Evolutionary conservation across 1,140 invertebrate species (phyloP), one percentile per base, ranked within the genome.

Genomic region (Cyrtorhinus lividipennis): DNA sequence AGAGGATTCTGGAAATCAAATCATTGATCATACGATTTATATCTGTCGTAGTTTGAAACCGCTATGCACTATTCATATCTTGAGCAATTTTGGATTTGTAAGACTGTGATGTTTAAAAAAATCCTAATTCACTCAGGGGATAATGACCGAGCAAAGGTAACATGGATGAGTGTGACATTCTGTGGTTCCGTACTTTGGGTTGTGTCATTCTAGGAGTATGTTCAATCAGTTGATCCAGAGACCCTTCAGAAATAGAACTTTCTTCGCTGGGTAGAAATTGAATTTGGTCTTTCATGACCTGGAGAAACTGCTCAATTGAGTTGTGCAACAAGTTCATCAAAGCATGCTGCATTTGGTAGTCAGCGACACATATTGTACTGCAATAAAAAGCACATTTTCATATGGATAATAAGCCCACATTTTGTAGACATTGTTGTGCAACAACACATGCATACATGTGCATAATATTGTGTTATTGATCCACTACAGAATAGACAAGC

Each of bases 301-400:
- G 72, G 23, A 84, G 71, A 56, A 88, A 71, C 58, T 79, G 79
- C 3, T 72, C 70, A 62, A 84, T 81, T 0, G 86, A 86, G 66
- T 83, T 82, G 12, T 81, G 76, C 22, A 86, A 76, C 56, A 89
- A 71, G 12, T 76, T 73, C 68, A 84, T 81, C 69, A 87, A 75
- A 70, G 84, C 83, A 68, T 79, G 81, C 57, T 83, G 80, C 26
- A 83, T 81, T 70, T 86, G 79, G 70, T 87, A 88, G 71, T 90
- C 88, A 10, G 80, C 76, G 45, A 88, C 68, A 24, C 82, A 83
- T 65, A 89, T 86, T 67, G 87, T 89, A 69, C 86, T 88, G 72
- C 25, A 72, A 73, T 60, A 64, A 53, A 57, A 65, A 38, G 44
- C 25, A 59, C 20, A 23, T 59, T 18, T 59, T 13, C 23, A 12